phyloP scores from a whole-genome alignment of 1,140 invertebrate species.

The Laupala kohalensis region DNA sequence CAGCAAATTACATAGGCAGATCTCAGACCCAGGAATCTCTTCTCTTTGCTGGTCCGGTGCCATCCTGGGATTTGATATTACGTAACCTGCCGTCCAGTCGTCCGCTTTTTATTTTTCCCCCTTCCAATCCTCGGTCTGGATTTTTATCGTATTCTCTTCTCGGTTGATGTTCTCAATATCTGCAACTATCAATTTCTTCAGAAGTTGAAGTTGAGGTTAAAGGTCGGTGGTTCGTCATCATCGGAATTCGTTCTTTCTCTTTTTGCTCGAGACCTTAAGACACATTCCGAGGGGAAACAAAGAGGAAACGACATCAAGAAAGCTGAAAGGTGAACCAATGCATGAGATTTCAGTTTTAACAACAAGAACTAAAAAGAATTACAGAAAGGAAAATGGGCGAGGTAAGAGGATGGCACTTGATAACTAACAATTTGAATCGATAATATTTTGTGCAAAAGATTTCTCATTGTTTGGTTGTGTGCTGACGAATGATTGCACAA shows the following conservation, averaged over 20 bases:
- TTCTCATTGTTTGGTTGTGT: not conserved
- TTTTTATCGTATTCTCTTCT: not conserved
- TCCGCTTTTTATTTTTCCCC: not conserved
- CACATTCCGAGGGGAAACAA: not conserved
- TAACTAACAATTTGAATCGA: not conserved
- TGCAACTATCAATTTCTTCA: not conserved
- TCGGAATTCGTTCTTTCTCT: not conserved
- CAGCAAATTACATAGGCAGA: not conserved
- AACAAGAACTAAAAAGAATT: not conserved
- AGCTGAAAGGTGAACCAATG: not conserved
- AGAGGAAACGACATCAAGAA: not conserved
- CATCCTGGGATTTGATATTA: not conserved
- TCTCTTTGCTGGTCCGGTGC: not conserved
- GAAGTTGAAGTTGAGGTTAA: not conserved
- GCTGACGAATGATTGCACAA: not conserved
- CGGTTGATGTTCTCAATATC: not conserved
- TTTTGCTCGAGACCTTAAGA: not conserved
- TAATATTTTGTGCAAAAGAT: not conserved
- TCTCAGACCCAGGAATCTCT: not conserved
- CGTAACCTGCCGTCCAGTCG: not conserved
- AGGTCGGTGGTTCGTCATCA: not conserved
- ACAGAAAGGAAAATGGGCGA: not conserved
- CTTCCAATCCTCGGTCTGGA: not conserved
- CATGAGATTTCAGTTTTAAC: not conserved
- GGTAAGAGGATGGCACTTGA: not conserved